These are phyloP conservation scores for Hippopotamus amphibius DNA, from an alignment of 2,113 vertebrate genomes.

Conservation along the genomic window DNA sequence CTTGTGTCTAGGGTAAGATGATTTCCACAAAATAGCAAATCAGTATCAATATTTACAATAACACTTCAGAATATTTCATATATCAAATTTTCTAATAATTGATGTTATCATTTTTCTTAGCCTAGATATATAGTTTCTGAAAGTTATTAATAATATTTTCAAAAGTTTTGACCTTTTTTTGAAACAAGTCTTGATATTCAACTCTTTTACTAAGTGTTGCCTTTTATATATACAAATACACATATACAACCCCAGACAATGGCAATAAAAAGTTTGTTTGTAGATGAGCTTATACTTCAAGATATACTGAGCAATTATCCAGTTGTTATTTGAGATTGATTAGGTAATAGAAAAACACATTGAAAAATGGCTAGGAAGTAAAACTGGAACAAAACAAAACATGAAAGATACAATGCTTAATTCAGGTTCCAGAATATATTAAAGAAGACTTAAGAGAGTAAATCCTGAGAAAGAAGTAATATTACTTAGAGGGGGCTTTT, in stretches of 20 bases:
- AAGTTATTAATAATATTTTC: background rate
- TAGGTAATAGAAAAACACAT: constrained; percentile 11
- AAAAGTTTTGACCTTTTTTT: background rate
- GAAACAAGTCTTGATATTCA: background rate
- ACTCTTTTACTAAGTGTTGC: background rate
- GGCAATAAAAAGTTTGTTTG: background rate
- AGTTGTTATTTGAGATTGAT: background rate
- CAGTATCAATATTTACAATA: background rate
- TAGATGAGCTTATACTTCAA: background rate
- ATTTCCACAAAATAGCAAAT: constrained; percentile 2
- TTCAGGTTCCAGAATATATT: background rate
- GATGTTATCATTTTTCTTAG: background rate
- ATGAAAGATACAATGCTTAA: background rate
- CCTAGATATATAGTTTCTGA: background rate
- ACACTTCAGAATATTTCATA: constrained; percentile 12
- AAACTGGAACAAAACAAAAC: background rate
- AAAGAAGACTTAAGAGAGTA: background rate
- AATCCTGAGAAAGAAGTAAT: background rate
- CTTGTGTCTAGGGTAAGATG: background rate
- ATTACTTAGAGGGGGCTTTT: background rate
- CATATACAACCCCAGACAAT: background rate
- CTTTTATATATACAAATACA: background rate
- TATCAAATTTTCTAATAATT: background rate
- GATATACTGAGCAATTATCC: background rate
- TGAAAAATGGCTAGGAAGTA: background rate